Base-by-base conservation (phyloP, 2,113 vertebrate genomes). In the Corythaeola cristata region DNA sequence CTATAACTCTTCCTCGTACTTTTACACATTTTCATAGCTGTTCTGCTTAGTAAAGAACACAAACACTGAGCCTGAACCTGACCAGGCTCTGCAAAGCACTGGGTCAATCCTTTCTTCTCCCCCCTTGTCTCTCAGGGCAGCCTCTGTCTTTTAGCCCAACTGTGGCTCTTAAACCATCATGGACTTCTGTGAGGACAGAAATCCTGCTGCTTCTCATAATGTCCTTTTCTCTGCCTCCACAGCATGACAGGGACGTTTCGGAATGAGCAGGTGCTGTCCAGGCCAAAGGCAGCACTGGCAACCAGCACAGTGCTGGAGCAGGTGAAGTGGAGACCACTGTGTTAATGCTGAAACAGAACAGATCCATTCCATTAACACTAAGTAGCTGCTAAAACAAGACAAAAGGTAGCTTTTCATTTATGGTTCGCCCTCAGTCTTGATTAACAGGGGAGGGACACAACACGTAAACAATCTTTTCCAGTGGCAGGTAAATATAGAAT, bases 251-350 rank as follows among this genome's bases (percentile, higher is more conserved):
- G 0, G 5, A 3, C 18, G 28, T 22, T 30, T 33, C 55, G 23
- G 47, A 47, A 53, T 58, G 37, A 71, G 45, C 23, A 19, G 55
- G 35, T 5, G 2, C 14, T 27, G 10, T 8, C 19, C 8, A 0
- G 50, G 26, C 11, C 49, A 76, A 30, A 52, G 30, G 8, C 41
- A 75, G 28, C 4, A 0, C 11, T 22, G n/a, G 26, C 15, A 30
- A 47, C 5, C 13, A 33, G 16, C 37, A 5, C 10, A 0, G 1
- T 5, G 6, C 32, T 21, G 8, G 23, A 5, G 19, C 28, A 24
- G 19, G 18, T 11, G 20, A 8, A 20, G 8, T 19, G 27, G 12
- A 44, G 5, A 15, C 14, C 41, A 44, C 41, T 44, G 8, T 3
- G 9, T 7, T 6, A 13, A 17, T 12, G 3, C 3, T 11, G 12